A percentile compares a stretch with the other conserved stretches of the same genome.
Evolutionary conservation across 2,113 vertebrate species (phyloP).

Genomic region (Aspiorhynchus laticeps): DNA sequence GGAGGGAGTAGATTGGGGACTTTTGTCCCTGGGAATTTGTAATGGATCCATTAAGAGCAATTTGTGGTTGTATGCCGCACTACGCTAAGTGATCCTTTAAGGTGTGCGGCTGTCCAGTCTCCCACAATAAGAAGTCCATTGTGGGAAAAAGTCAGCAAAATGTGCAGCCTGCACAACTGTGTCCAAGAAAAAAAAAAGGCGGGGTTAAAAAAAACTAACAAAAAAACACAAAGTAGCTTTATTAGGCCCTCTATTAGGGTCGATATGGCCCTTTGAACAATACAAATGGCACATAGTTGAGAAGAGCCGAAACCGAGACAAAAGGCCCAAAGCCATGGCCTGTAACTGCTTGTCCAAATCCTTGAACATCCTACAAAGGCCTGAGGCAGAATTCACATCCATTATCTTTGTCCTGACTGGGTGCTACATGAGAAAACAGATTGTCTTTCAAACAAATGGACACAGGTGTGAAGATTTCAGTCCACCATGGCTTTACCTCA

Average conservation of each 20-base stretch:
- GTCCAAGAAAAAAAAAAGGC: background rate
- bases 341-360: constrained; percentile 50
- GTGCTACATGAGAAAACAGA: constrained; percentile 46
- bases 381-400: constrained; percentile 42
- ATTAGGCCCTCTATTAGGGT: constrained; percentile 1
- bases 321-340: constrained; percentile 33
- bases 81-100: constrained; percentile 25
- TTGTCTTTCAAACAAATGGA: constrained; percentile 46
- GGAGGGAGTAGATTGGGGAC: constrained; percentile 18
- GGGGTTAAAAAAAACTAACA: background rate
- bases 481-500: background rate
- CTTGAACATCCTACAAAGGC: constrained; percentile 24
- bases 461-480: constrained; percentile 45
- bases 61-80: background rate
- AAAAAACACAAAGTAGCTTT: background rate
- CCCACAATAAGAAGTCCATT: background rate
- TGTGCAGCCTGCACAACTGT: background rate
- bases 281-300: constrained; percentile 37
- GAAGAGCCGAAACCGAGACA: constrained; percentile 26
- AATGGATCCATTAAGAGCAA: constrained; percentile 39
- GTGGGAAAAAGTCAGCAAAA: background rate
- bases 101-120: background rate
- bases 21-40: constrained; percentile 46
- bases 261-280: constrained; percentile 25
- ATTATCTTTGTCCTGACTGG: constrained; percentile 35